Evolutionary conservation across 2,113 vertebrate species (phyloP).

Genomic region (Phrynosoma blainvillii): DNA sequence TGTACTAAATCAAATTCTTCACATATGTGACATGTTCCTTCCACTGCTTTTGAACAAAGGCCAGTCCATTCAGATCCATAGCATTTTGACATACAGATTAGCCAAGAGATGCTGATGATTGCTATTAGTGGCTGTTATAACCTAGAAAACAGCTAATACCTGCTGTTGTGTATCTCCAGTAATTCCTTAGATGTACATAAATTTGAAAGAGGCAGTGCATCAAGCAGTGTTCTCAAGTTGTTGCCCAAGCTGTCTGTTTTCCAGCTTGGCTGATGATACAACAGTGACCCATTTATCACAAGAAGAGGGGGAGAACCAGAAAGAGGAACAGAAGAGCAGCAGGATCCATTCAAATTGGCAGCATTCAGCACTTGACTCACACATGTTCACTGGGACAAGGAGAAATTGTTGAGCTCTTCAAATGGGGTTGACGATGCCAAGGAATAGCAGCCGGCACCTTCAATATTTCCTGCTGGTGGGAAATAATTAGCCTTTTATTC

Average conservation of each 20-base stretch:
- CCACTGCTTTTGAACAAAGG: neutral
- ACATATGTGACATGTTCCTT: neutral
- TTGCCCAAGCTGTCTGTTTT: neutral
- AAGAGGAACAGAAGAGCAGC: constrained; percentile 19
- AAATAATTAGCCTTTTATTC: constrained; percentile 14
- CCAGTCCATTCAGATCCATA: neutral
- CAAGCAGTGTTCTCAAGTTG: neutral
- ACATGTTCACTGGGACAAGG: constrained; percentile 12
- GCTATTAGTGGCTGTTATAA: neutral
- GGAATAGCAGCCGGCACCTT: constrained; percentile 15
- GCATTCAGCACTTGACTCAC: constrained; percentile 21
- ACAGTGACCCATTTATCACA: constrained; percentile 15
- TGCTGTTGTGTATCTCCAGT: neutral
- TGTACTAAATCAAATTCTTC: neutral
- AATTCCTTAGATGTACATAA: neutral
- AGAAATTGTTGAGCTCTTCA: constrained; percentile 22
- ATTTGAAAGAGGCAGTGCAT: neutral
- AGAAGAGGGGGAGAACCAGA: neutral
- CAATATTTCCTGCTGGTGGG: constrained; percentile 14
- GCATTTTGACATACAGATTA: neutral
- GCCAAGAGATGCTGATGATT: neutral
- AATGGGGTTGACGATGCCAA: constrained; percentile 3
- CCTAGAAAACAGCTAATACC: neutral
- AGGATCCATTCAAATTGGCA: constrained; percentile 17
- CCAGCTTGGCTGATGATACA: constrained; percentile 1